phyloP scores from a whole-genome alignment of 2,113 vertebrate genomes.

The Motacilla tschutschensis region DNA sequence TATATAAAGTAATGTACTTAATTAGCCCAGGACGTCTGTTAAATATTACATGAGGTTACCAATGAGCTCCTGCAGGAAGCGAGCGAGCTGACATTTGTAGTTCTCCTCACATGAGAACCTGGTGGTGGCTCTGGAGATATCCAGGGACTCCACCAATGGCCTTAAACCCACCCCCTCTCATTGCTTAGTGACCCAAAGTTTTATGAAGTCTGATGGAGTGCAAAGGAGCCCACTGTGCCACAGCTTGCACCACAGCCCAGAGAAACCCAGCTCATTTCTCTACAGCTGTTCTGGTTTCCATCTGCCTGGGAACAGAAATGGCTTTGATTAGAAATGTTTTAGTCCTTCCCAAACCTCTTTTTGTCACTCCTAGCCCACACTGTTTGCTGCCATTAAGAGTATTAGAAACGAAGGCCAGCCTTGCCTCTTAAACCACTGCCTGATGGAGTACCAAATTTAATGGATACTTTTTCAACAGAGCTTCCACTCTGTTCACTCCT shows the following conservation, averaged over 20 bases:
- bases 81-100: slow-evolving; percentile 35
- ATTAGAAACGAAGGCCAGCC: background rate
- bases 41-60: slow-evolving; percentile 56
- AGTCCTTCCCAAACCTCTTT: background rate
- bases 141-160: background rate
- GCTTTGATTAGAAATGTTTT: background rate
- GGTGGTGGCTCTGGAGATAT: background rate
- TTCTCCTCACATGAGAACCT: background rate
- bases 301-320: background rate
- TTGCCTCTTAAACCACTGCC: background rate
- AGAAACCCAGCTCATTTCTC: background rate
- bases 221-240: background rate
- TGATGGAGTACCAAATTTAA: background rate
- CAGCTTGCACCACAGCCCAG: background rate
- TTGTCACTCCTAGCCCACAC: background rate
- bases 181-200: background rate
- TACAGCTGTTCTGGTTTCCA: background rate
- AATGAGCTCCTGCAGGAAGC: background rate
- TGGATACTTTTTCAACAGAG: background rate
- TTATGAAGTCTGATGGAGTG: background rate
- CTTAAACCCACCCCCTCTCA: background rate
- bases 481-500: background rate
- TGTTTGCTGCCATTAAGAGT: background rate
- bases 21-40: slow-evolving; percentile 53
- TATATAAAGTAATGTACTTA: slow-evolving; percentile 54